Base-by-base conservation (phyloP, 2,113 vertebrate species). In the Nyctibius bracteatus region DNA sequence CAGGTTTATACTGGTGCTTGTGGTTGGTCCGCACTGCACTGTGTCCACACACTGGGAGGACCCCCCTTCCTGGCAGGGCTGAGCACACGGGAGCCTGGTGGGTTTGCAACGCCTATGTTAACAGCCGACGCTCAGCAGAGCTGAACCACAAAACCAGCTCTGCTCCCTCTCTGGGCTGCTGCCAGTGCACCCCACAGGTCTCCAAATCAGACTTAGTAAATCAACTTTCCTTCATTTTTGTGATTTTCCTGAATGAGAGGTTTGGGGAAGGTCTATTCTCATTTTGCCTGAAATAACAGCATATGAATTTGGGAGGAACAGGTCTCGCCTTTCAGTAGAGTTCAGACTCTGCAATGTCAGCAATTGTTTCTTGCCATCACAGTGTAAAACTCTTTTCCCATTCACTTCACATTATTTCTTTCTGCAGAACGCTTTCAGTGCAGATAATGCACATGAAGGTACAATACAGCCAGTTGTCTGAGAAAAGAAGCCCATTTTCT, bases 381-480 rank as follows among this genome's bases (percentile, higher is more conserved):
- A 72, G 43, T 71, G 80, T 86, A 95, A 97, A 98, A 96, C 92
- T 21, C 94, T 97, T 97, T 96, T 96, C 92, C 93, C 96, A 97
- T 95, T 95, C 90, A 96, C 46, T 91, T 93, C 95, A 94, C 94
- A 95, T 94, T 55, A 67, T 97, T 97, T 96, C 94, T 96, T 92
- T 90, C 80, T 72, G 37, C 61, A 97, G 96, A 97, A 94, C 14
- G 74, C 97, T 98, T 98, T 97, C 96, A 90, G 83, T 67, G 92
- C 88, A 97, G 96, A 97, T 97, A 97, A 97, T 94, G 94, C 97
- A 88, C 92, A 89, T 22, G 72, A 98, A 98, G 96, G 96, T 97
- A 98, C 98, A 98, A 98, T 98, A 67, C 97, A 94, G 80, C 81
- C 86, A 83, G 97, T 97, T 98, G 98, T 98, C 97, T 97, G 93